Conservation (phyloP, 2,113 vertebrate species). For the Miniopterus natalensis region DNA sequence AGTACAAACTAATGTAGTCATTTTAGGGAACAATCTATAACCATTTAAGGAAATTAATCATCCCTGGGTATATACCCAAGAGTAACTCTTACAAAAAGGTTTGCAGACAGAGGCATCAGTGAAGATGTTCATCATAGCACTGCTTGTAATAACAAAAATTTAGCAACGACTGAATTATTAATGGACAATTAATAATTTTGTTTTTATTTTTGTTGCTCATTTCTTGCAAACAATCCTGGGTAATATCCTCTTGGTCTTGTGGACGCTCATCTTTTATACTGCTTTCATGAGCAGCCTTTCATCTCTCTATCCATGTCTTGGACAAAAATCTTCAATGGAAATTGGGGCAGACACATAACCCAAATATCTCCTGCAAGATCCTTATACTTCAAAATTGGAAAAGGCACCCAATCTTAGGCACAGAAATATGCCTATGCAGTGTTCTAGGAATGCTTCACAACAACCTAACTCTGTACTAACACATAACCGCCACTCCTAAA, state of each 20-base stretch:
- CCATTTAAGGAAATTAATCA: neutral
- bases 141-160: neutral
- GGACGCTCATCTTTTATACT: neutral
- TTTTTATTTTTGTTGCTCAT: neutral
- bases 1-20: neutral
- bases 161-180: neutral
- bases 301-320: neutral
- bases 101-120: neutral
- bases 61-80: neutral
- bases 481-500: neutral
- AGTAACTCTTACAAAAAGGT: neutral
- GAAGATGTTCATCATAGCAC: neutral
- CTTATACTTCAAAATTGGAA: neutral
- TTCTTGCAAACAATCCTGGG: neutral
- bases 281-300: neutral
- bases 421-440: neutral
- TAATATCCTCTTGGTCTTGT: neutral
- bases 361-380: neutral
- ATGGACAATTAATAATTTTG: neutral
- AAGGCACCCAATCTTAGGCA: neutral
- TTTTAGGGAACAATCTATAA: neutral
- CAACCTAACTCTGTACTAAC: neutral
- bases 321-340: neutral
- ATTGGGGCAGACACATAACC: neutral
- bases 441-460: neutral